Evolutionary conservation across 2,113 vertebrate genomes (phyloP).

Genomic region (Bubo blakistoni): DNA sequence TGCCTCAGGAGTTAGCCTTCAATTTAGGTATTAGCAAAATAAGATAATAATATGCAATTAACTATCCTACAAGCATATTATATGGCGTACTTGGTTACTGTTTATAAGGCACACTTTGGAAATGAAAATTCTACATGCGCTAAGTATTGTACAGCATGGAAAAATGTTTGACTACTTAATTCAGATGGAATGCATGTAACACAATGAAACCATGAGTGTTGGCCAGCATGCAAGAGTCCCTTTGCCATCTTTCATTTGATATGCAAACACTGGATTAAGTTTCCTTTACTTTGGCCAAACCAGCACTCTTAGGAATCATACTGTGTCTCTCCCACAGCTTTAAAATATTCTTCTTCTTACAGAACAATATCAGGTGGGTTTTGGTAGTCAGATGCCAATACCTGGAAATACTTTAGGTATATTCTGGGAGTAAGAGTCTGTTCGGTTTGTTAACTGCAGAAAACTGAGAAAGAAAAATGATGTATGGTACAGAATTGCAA

Average conservation of each 20-base stretch:
- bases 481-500: background rate
- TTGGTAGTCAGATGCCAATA: conserved; percentile 13
- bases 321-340: background rate
- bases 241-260: conserved; percentile 51
- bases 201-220: conserved; percentile 27
- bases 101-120: background rate
- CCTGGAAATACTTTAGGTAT: conserved; percentile 18
- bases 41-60: conserved; percentile 35
- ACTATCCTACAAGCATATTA: background rate
- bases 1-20: background rate
- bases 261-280: conserved; percentile 49
- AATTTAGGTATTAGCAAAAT: conserved; percentile 28
- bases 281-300: conserved; percentile 42
- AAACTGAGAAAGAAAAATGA: conserved; percentile 6
- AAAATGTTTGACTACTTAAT: conserved; percentile 43
- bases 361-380: background rate
- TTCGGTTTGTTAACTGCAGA: conserved; percentile 1
- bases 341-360: conserved; percentile 24
- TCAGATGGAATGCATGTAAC: conserved; percentile 40
- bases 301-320: background rate
- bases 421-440: background rate
- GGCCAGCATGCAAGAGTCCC: background rate
- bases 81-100: background rate
- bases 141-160: background rate
- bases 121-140: background rate